These are phyloP conservation scores for Cathartes aura DNA, from an alignment of 2,113 vertebrate species.

Conservation along the genomic window DNA sequence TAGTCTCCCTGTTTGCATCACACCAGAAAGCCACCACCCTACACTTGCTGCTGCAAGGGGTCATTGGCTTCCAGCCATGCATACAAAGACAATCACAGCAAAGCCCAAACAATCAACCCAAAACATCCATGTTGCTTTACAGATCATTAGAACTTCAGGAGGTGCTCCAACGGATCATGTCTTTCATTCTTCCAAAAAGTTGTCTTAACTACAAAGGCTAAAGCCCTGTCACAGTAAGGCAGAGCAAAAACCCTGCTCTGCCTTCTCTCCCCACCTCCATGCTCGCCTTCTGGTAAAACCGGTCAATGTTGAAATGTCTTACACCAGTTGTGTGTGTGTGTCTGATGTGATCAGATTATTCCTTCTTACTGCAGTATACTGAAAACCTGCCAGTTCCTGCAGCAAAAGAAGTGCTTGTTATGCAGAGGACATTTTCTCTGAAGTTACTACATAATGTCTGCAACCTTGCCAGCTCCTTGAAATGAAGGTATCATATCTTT, in stretches of 20 bases:
- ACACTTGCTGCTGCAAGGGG: not conserved
- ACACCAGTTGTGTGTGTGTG: not conserved
- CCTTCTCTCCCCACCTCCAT: not conserved
- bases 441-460: not conserved
- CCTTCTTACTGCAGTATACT: conserved; percentile 40
- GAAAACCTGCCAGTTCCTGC: conserved; percentile 49
- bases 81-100: not conserved
- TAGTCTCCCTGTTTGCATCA: not conserved
- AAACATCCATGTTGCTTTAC: not conserved
- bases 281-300: not conserved
- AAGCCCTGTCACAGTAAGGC: not conserved
- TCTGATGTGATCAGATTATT: not conserved
- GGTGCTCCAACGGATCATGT: not conserved
- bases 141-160: not conserved
- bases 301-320: not conserved
- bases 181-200: not conserved
- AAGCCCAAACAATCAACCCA: not conserved
- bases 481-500: not conserved
- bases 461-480: not conserved
- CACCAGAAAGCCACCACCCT: not conserved
- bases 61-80: not conserved
- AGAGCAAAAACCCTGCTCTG: not conserved
- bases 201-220: not conserved
- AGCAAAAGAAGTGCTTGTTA: not conserved
- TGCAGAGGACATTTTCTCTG: conserved; percentile 28